These are phyloP conservation scores for Uloborus diversus DNA, from an alignment of 1,140 invertebrate genomes.

Conservation along the genomic window DNA sequence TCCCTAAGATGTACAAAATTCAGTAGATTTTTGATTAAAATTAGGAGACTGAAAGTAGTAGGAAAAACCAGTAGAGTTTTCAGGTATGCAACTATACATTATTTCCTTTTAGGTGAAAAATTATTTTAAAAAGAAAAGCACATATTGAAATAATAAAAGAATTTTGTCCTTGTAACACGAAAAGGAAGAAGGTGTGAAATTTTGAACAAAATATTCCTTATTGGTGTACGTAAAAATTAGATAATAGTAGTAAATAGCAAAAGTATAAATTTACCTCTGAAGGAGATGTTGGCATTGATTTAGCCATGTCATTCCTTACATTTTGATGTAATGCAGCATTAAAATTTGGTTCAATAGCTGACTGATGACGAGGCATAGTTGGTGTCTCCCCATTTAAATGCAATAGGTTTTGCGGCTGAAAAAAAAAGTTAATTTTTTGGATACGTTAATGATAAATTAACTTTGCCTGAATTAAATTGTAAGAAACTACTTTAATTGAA, in stretches of 20 bases:
- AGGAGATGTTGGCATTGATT: conserved; percentile 35
- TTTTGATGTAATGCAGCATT: conserved; percentile 15
- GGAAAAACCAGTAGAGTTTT: too few species aligned
- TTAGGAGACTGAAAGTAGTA: too few species aligned
- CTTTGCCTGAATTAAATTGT: background rate
- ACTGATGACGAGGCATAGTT: conserved; percentile 25
- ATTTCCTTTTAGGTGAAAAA: too few species aligned
- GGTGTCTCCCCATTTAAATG: conserved; percentile 29
- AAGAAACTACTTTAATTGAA: background rate
- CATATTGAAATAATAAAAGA: background rate
- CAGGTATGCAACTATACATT: too few species aligned
- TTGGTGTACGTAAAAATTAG: too few species aligned
- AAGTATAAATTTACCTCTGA: conserved; percentile 18
- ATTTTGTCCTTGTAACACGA: background rate
- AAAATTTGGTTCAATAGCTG: conserved; percentile 23
- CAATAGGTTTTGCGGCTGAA: conserved; percentile 27
- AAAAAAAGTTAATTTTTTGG: background rate
- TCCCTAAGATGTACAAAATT: too few species aligned
- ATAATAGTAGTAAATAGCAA: background rate
- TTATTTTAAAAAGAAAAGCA: background rate
- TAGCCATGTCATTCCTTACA: conserved; percentile 24
- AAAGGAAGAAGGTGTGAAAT: background rate
- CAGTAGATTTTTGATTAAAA: too few species aligned
- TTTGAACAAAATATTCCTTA: background rate
- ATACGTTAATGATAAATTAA: background rate